Evolutionary conservation across 2,888 invertebrate species (phyloP), one percentile per base, ranked within the genome.

Genomic region (Rhingia campestris): DNA sequence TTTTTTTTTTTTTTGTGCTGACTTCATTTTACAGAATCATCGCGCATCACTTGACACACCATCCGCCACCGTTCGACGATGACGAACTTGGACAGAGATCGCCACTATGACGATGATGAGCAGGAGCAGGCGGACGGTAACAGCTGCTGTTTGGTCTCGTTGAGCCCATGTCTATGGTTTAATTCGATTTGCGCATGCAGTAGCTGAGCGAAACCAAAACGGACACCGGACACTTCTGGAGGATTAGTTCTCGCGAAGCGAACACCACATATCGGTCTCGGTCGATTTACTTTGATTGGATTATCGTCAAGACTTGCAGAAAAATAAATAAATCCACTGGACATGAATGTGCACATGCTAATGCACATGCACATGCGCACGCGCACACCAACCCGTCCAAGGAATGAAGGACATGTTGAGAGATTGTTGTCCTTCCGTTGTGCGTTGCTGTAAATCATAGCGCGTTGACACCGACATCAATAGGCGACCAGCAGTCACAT

Each of bases 231-330:
- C 58, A 76, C 56, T 64, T 70, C 14, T 41, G 9, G 9, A n/a
- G 63, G 69, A 75, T 81, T 81, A 81, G 56, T 53, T 81, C 45
- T 39, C 43, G 22, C 37, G 30, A 73, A 39, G 66, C 66, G 35
- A 56, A 47, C 72, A 66, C 54, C 58, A 14, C 32, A 73, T 73
- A 66, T 82, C 79, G 73, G 82, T 79, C 51, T 37, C 73, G 82
- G 56, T 73, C 82, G 82, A 82, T 82, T 79, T 73, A 51, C 79
- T 79, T 79, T 82, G 82, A 82, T 79, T 79, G 79, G 79, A 82
- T 82, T 82, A 82, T 64, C 56, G 49, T 81, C 76, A 56, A 49
- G 22, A n/a, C 14, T 64, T 12, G 5, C 22, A 53, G 53, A 33
- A 22, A 41, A 32, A 51, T 41, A 2, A 56, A 9, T 14, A 56